A percentile compares a stretch with the other conserved stretches of the same genome.
Evolutionary conservation across 2,888 invertebrate species (phyloP).

Genomic region (Chorisops tibialis): DNA sequence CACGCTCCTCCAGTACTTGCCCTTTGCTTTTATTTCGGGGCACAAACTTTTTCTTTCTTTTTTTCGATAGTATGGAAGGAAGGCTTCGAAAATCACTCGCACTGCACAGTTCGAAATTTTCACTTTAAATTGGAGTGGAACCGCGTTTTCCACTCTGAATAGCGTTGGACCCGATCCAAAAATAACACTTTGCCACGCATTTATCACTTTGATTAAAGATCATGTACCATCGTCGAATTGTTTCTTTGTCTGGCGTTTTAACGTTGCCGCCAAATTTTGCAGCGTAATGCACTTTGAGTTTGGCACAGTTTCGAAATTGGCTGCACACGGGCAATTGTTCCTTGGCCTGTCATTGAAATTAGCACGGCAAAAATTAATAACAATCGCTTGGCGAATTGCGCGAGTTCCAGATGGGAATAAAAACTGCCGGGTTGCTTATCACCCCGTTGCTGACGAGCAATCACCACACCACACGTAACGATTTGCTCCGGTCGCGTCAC

Average conservation of each 20-base stretch:
- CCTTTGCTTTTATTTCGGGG: too few relatives aligned
- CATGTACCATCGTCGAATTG: background rate
- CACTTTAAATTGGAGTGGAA: constrained; percentile 11
- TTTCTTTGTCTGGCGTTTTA: constrained; percentile 18
- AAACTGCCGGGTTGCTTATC: too few relatives aligned
- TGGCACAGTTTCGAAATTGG: constrained; percentile 14
- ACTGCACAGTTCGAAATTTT: background rate
- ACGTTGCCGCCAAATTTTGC: constrained; percentile 11
- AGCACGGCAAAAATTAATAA: too few relatives aligned
- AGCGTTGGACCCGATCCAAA: constrained; percentile 25
- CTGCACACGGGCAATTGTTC: background rate
- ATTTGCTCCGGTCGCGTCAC: background rate
- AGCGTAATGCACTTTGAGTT: constrained; percentile 18
- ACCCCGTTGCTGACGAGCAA: background rate
- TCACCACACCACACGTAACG: background rate
- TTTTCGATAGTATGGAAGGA: background rate
- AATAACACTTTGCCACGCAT: constrained; percentile 28
- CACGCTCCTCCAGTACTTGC: too few relatives aligned
- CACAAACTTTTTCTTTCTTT: background rate
- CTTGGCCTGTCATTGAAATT: too few relatives aligned
- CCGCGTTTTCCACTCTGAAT: constrained; percentile 1
- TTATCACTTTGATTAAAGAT: constrained; percentile 22
- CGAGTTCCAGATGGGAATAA: too few relatives aligned
- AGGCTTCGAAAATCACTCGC: background rate
- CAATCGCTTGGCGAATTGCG: too few relatives aligned